These are phyloP conservation scores for Apodemus sylvaticus DNA, from an alignment of 2,113 vertebrate species.

Conservation along the genomic window DNA sequence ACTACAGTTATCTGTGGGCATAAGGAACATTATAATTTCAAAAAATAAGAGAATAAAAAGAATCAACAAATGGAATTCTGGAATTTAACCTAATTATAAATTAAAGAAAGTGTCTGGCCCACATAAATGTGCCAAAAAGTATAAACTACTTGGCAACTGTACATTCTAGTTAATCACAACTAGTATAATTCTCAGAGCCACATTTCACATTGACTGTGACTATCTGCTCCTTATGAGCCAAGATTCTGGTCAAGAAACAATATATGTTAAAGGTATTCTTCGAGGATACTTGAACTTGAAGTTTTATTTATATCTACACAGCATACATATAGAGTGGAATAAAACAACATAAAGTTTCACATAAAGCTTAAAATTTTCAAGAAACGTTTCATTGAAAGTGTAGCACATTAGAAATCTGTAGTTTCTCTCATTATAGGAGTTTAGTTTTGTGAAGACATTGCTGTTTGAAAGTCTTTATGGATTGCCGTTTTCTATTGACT, in stretches of 20 bases:
- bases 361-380: background rate
- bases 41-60: background rate
- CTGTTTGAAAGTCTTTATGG: conserved; percentile 33
- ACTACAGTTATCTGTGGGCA: background rate
- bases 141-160: background rate
- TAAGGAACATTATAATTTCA: background rate
- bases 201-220: conserved; percentile 19
- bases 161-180: background rate
- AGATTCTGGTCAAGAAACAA: conserved; percentile 15
- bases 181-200: background rate
- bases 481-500: background rate
- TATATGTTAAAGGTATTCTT: background rate
- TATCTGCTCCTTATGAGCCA: background rate
- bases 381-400: background rate
- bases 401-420: background rate
- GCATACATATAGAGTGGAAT: background rate
- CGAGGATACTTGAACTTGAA: background rate
- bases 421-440: background rate
- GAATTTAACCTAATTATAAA: background rate
- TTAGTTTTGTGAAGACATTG: conserved; percentile 33
- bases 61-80: background rate
- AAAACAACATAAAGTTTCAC: background rate
- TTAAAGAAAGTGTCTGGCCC: background rate
- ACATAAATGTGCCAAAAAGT: background rate
- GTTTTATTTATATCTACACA: background rate